Conservation (phyloP, 2,888 invertebrate genomes). For the Coenonympha glycerion region DNA sequence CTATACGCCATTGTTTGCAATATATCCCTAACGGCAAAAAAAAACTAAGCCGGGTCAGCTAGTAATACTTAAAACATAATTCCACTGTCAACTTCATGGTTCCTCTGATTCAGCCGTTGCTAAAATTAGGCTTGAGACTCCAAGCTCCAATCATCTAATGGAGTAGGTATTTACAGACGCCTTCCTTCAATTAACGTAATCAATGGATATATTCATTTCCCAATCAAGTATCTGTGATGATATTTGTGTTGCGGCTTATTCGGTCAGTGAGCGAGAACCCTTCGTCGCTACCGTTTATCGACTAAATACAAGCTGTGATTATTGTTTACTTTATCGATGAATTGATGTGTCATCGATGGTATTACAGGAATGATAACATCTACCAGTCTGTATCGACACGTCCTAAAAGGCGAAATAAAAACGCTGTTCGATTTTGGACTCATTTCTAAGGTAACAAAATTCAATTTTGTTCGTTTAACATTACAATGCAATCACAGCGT, state of each 20-base stretch:
- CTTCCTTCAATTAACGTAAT: too few relatives aligned
- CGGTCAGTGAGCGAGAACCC: not conserved
- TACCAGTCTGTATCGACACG: slow-evolving; percentile 8
- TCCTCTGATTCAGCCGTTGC: too few relatives aligned
- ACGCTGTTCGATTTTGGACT: not conserved
- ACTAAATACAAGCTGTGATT: slow-evolving; percentile 21
- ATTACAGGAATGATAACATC: slow-evolving; percentile 9
- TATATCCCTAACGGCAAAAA: too few relatives aligned
- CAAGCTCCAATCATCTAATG: too few relatives aligned
- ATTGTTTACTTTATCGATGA: slow-evolving; percentile 10
- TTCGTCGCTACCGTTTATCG: not conserved
- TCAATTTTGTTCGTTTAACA: not conserved
- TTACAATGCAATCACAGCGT: slow-evolving; percentile 1
- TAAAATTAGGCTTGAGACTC: too few relatives aligned
- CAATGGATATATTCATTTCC: too few relatives aligned
- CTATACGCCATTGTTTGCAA: too few relatives aligned
- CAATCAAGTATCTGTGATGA: not conserved
- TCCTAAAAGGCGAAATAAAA: not conserved
- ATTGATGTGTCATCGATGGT: not conserved
- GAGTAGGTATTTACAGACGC: too few relatives aligned
- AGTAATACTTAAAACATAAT: too few relatives aligned
- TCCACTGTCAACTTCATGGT: too few relatives aligned
- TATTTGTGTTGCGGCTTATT: too few relatives aligned
- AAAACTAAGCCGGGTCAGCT: too few relatives aligned
- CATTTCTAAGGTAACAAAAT: not conserved